Conservation (phyloP, 2,113 vertebrate genomes). For the Tetrax tetrax region DNA sequence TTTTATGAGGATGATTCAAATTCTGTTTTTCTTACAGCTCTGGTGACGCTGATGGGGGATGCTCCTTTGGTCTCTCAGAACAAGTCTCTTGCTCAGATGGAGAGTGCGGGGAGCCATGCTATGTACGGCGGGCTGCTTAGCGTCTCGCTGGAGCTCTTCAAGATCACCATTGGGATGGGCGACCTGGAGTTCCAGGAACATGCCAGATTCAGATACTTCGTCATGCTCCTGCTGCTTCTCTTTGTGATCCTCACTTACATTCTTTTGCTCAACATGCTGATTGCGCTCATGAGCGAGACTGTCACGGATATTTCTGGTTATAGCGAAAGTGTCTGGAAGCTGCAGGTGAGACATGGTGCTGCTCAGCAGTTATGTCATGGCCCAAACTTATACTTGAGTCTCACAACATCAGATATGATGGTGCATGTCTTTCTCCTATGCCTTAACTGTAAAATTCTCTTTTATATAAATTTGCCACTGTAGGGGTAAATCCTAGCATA, state of each 20-base stretch:
- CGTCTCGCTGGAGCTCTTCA: constrained; percentile 90
- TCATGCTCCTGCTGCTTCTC: constrained; percentile 87
- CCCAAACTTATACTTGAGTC: background rate
- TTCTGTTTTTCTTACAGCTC: constrained; percentile 68
- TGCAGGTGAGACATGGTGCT: constrained; percentile 81
- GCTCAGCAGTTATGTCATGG: background rate
- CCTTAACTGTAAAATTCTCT: background rate
- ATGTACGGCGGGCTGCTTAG: constrained; percentile 77
- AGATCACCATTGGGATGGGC: constrained; percentile 97
- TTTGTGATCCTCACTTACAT: constrained; percentile 95
- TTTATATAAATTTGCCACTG: background rate
- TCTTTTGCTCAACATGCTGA: constrained; percentile 96
- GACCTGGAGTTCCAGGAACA: constrained; percentile 92
- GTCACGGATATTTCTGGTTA: constrained; percentile 82
- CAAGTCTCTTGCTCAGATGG: background rate
- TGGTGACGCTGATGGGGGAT: constrained; percentile 85
- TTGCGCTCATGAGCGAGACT: constrained; percentile 91
- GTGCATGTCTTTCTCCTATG: background rate
- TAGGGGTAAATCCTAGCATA: background rate
- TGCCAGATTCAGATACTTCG: constrained; percentile 83
- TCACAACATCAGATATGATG: background rate
- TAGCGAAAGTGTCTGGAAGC: constrained; percentile 90
- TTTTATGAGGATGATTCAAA: background rate
- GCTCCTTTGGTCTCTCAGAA: background rate
- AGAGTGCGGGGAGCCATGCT: background rate